Evolutionary conservation across 2,797 vertebrate species (phyloP).

Genomic region (Pampus argenteus): DNA sequence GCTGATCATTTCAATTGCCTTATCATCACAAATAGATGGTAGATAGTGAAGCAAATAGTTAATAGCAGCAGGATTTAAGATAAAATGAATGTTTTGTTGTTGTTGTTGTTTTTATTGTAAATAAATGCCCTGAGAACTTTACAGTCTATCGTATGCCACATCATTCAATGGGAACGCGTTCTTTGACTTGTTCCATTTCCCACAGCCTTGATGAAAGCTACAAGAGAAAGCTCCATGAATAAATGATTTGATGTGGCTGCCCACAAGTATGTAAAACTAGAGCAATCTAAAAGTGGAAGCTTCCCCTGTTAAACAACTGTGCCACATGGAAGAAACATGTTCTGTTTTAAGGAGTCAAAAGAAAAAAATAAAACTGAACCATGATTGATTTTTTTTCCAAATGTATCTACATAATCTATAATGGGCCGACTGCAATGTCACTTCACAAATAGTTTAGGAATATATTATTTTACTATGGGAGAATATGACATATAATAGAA

Average conservation of each 20-base stretch:
- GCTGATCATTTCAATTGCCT: constrained; percentile 78
- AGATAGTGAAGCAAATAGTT: constrained; percentile 44
- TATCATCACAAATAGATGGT: constrained; percentile 60
- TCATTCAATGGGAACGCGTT: not conserved
- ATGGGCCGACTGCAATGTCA: not conserved
- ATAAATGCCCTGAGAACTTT: constrained; percentile 71
- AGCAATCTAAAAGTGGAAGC: constrained; percentile 56
- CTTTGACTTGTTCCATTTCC: constrained; percentile 38
- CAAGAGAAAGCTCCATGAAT: constrained; percentile 61
- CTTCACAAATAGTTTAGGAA: not conserved
- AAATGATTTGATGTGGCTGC: constrained; percentile 65
- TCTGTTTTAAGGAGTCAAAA: constrained; percentile 38
- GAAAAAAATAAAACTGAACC: constrained; percentile 31
- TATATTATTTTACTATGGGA: not conserved
- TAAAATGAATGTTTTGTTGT: constrained; percentile 74
- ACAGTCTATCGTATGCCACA: constrained; percentile 14
- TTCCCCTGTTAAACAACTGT: constrained; percentile 55
- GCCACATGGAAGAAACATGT: constrained; percentile 62
- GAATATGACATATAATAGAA: not conserved
- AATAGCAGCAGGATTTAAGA: constrained; percentile 64
- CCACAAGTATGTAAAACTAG: constrained; percentile 61
- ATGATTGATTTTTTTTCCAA: not conserved
- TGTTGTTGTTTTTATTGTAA: constrained; percentile 76
- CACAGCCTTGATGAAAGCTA: constrained; percentile 43
- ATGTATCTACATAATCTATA: constrained; percentile 5